Evolutionary conservation across 2,888 invertebrate genomes (phyloP).

Genomic region (Danaus chrysippus): DNA sequence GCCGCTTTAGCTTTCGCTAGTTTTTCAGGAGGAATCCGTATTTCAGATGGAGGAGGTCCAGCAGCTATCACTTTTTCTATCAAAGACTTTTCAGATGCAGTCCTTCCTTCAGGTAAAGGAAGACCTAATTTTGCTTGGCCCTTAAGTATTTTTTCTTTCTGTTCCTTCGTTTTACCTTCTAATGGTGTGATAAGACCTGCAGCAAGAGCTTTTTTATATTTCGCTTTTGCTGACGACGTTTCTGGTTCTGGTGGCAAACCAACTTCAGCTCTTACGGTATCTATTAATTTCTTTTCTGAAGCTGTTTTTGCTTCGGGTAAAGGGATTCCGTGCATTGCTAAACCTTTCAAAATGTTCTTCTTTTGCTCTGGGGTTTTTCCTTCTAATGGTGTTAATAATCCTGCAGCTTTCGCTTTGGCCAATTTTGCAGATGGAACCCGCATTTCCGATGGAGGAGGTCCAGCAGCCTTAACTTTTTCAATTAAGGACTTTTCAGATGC

Average conservation of each 20-base stretch:
- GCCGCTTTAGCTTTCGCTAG: conserved; percentile 31
- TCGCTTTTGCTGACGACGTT: conserved; percentile 28
- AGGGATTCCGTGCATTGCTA: conserved; percentile 26
- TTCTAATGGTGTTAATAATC: conserved; percentile 27
- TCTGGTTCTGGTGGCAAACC: conserved; percentile 30
- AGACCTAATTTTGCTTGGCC: conserved; percentile 40
- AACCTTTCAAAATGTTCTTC: conserved; percentile 26
- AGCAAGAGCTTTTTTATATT: conserved; percentile 34
- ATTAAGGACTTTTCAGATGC: conserved; percentile 36
- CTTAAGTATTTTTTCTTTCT: conserved; percentile 41
- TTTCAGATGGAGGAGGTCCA: conserved; percentile 13
- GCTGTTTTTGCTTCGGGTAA: conserved; percentile 29
- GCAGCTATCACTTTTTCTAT: conserved; percentile 25
- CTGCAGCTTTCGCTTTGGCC: conserved; percentile 35
- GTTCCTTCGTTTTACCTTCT: conserved; percentile 36
- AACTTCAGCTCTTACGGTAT: conserved; percentile 18
- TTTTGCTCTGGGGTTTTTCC: conserved; percentile 29
- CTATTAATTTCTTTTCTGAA: conserved; percentile 29
- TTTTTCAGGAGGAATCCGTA: conserved; percentile 26
- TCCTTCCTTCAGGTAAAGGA: conserved; percentile 34
- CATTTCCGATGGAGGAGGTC: conserved; percentile 15
- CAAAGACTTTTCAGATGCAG: conserved; percentile 24
- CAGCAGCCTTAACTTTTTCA: conserved; percentile 24
- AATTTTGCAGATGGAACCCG: conserved; percentile 32
- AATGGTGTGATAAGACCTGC: conserved; percentile 33